These are phyloP conservation scores for Scaeva pyrastri DNA, from an alignment of 2,888 invertebrate genomes.

Conservation along the genomic window DNA sequence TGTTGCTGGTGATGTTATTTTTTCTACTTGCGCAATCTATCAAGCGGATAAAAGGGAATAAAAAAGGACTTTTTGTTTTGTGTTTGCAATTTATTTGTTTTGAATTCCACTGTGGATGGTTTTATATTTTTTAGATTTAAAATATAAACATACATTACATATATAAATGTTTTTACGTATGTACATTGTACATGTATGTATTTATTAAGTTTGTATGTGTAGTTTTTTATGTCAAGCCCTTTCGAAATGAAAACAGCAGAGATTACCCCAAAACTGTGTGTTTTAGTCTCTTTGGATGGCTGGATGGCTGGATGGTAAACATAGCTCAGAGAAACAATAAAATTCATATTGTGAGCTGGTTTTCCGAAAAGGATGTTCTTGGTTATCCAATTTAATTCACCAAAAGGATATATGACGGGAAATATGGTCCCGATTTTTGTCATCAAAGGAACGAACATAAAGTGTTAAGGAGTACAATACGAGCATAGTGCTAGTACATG, in stretches of 20 bases:
- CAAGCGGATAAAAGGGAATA: slow-evolving; percentile 53
- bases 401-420: slow-evolving; percentile 39
- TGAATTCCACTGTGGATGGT: slow-evolving; percentile 67
- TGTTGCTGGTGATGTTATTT: neutral
- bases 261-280: slow-evolving; percentile 35
- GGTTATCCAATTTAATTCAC: slow-evolving; percentile 73
- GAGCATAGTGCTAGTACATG: slow-evolving; percentile 6
- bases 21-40: slow-evolving; percentile 62
- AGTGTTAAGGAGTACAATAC: slow-evolving; percentile 23
- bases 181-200: neutral
- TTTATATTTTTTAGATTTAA: slow-evolving; percentile 15
- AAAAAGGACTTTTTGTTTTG: slow-evolving; percentile 54
- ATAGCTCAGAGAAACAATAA: slow-evolving; percentile 46
- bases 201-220: neutral
- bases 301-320: neutral
- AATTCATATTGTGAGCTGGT: slow-evolving; percentile 50
- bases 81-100: slow-evolving; percentile 74
- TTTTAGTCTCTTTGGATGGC: slow-evolving; percentile 8
- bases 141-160: neutral
- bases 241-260: slow-evolving; percentile 37
- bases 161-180: too few species aligned
- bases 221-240: slow-evolving; percentile 62
- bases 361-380: slow-evolving; percentile 29
- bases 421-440: slow-evolving; percentile 51
- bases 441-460: slow-evolving; percentile 44